Evolutionary conservation across 1,140 invertebrate genomes (phyloP).

Genomic region (Hylyphantes graminicola): DNA sequence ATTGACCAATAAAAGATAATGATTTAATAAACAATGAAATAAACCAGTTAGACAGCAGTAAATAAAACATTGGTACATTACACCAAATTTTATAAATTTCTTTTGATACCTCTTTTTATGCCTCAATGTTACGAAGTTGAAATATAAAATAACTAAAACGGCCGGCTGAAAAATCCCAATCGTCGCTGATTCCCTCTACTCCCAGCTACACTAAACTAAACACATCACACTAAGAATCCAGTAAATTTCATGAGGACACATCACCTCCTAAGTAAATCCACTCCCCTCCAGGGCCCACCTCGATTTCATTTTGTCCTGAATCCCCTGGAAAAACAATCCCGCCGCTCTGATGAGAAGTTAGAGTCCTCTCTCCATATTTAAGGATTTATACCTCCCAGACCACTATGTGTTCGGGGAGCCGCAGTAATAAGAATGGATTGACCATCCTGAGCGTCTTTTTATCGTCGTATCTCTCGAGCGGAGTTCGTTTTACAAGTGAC

Average conservation of each 20-base stretch:
- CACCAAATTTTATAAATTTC: too few species aligned
- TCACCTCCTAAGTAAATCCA: constrained; percentile 3
- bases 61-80: too few species aligned
- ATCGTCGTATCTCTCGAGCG: constrained; percentile 42
- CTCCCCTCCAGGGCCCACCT: constrained; percentile 2
- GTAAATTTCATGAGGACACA: background rate
- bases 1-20: too few species aligned
- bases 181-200: too few species aligned
- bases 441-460: constrained; percentile 56
- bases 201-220: too few species aligned
- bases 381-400: constrained; percentile 45
- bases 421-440: constrained; percentile 57
- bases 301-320: constrained; percentile 53
- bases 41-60: too few species aligned
- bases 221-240: background rate
- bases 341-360: constrained; percentile 46
- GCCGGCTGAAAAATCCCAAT: too few species aligned
- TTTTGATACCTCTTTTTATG: too few species aligned
- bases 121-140: too few species aligned
- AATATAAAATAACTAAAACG: too few species aligned
- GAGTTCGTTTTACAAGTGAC: constrained; percentile 56
- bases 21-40: too few species aligned
- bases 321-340: constrained; percentile 4
- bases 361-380: constrained; percentile 47
- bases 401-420: constrained; percentile 13